phyloP scores from a whole-genome alignment of 1,140 invertebrate genomes.

The Hyposmocoma kahamanoa region DNA sequence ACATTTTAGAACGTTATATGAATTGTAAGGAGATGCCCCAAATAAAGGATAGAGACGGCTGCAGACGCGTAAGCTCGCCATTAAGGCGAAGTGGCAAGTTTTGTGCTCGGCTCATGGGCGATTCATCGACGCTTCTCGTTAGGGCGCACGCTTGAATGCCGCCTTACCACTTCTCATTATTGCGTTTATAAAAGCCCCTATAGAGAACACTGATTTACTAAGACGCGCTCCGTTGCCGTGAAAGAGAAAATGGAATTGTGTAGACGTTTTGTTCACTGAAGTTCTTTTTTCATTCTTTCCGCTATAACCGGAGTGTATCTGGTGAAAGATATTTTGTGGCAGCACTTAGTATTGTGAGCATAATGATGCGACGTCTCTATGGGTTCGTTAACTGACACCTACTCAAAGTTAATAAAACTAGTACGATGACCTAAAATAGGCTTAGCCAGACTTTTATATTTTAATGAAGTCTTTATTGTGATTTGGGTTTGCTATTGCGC shows the following conservation, averaged over 20 bases:
- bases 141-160: slow-evolving; percentile 58
- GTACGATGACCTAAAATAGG: slow-evolving; percentile 17
- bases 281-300: slow-evolving; percentile 34
- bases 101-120: slow-evolving; percentile 62
- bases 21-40: too few relatives aligned
- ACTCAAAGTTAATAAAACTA: too few relatives aligned
- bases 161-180: slow-evolving; percentile 69
- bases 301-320: slow-evolving; percentile 14
- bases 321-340: slow-evolving; percentile 24
- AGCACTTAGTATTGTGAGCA: slow-evolving; percentile 22
- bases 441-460: slow-evolving; percentile 6
- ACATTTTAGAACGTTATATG: too few relatives aligned
- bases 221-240: slow-evolving; percentile 51
- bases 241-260: slow-evolving; percentile 71
- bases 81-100: slow-evolving; percentile 64
- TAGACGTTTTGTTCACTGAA: slow-evolving; percentile 57
- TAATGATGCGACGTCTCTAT: slow-evolving; percentile 21
- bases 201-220: slow-evolving; percentile 64
- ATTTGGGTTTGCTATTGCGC: too few relatives aligned
- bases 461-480: background rate
- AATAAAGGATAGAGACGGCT: slow-evolving; percentile 20
- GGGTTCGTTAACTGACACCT: too few relatives aligned
- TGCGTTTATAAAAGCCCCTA: slow-evolving; percentile 70
- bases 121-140: slow-evolving; percentile 66
- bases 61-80: slow-evolving; percentile 28